Conservation (phyloP, 2,797 vertebrate genomes). For the Emydoidea blandingii region DNA sequence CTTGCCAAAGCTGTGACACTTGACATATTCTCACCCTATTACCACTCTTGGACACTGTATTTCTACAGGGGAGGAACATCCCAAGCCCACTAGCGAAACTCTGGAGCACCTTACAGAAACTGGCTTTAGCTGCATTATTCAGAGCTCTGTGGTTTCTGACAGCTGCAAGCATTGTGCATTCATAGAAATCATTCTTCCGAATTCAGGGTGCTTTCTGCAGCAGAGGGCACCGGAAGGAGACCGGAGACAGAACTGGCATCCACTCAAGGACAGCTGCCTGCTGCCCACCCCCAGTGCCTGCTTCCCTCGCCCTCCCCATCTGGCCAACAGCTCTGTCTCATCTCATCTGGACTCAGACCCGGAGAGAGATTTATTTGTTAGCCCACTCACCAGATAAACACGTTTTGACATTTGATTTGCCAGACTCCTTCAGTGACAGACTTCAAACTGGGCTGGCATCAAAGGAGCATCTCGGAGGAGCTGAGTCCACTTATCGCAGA, state of each 20-base stretch:
- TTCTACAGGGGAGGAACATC: not conserved
- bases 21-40: rapidly evolving
- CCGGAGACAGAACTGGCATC: constrained; percentile 17
- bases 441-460: not conserved
- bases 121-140: rapidly evolving
- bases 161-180: not conserved
- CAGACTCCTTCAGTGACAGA: constrained; percentile 17
- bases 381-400: constrained; percentile 23
- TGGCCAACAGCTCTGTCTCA: constrained; percentile 39
- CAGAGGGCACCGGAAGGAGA: constrained; percentile 5
- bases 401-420: constrained; percentile 46
- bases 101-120: not conserved
- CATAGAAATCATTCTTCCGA: not conserved
- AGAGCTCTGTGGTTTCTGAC: not conserved
- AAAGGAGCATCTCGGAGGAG: constrained; percentile 18
- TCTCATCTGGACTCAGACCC: constrained; percentile 45
- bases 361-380: constrained; percentile 54
- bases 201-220: not conserved
- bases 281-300: not conserved
- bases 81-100: not conserved
- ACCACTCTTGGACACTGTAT: rapidly evolving
- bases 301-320: constrained; percentile 6
- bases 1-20: rapidly evolving
- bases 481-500: not conserved
- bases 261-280: constrained; percentile 38